These are phyloP conservation scores for Sarcophaga bullata DNA, from an alignment of 1,140 invertebrate species.

Conservation along the genomic window DNA sequence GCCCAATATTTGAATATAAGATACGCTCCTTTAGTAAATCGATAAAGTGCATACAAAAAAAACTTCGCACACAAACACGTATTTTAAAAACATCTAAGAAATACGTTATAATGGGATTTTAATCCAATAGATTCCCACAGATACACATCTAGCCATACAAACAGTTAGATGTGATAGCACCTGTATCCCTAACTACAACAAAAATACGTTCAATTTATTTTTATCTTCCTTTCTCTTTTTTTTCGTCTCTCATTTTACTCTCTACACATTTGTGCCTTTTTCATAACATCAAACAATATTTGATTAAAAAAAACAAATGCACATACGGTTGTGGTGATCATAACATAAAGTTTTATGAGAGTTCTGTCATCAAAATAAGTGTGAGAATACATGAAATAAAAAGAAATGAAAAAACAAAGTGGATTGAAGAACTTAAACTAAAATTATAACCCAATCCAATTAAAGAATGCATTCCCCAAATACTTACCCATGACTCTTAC, in stretches of 20 bases:
- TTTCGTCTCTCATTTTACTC: neutral
- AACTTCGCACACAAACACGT: neutral
- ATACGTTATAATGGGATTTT: constrained; percentile 6
- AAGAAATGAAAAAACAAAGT: neutral
- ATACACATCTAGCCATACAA: neutral
- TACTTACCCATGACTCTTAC: neutral
- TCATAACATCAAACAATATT: constrained; percentile 27
- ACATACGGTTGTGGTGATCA: constrained; percentile 5
- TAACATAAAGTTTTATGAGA: constrained; percentile 27
- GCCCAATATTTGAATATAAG: too few species aligned
- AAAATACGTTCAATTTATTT: too few species aligned
- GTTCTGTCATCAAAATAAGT: constrained; percentile 23
- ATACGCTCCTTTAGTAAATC: too few species aligned
- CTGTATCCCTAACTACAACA: neutral
- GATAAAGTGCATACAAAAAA: too few species aligned
- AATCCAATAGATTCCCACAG: neutral
- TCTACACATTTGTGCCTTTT: neutral
- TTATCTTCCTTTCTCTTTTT: too few species aligned
- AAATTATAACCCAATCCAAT: constrained; percentile 31
- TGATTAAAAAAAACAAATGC: constrained; percentile 35
- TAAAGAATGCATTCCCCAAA: neutral
- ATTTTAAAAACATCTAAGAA: neutral
- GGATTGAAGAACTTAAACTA: neutral
- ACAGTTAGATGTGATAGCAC: neutral
- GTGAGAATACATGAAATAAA: neutral